A percentile compares a stretch with the other conserved stretches of the same genome.
These are phyloP conservation scores for Glyphotaelius pellucidus DNA, from an alignment of 2,888 invertebrate genomes.

Conservation along the genomic window DNA sequence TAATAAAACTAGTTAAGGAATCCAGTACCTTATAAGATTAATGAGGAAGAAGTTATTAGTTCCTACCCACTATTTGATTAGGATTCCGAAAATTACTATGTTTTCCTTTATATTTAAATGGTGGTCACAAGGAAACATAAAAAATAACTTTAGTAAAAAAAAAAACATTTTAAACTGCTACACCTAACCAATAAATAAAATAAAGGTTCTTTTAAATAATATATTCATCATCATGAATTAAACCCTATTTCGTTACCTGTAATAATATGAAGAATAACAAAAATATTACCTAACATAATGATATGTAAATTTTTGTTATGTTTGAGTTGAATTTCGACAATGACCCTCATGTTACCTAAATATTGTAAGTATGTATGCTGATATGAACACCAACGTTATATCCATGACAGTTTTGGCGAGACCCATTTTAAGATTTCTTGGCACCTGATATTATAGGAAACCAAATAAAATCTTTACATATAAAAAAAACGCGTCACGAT, in stretches of 20 bases:
- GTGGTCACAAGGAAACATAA: neutral
- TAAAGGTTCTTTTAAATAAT: too few species aligned
- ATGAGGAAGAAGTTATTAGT: neutral
- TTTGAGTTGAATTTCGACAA: neutral
- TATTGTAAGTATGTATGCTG: neutral
- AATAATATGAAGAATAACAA: too few species aligned
- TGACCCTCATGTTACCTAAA: neutral
- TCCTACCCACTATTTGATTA: neutral
- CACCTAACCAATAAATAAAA: too few species aligned
- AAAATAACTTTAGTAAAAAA: neutral
- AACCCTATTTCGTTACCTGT: neutral
- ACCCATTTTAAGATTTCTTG: neutral
- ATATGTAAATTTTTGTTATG: neutral
- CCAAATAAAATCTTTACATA: too few species aligned
- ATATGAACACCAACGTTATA: neutral
- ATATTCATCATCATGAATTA: neutral
- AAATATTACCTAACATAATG: neutral
- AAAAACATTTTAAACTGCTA: too few species aligned
- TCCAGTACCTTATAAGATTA: neutral
- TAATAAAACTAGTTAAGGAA: neutral
- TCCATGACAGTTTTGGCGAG: neutral
- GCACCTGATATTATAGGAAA: neutral
- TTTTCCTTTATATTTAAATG: neutral
- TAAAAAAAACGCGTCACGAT: too few species aligned
- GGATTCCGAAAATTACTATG: neutral